A percentile compares a stretch with the other conserved stretches of the same genome.
phyloP scores from a whole-genome alignment of 2,888 invertebrate genomes.

The Amiota mariae region DNA sequence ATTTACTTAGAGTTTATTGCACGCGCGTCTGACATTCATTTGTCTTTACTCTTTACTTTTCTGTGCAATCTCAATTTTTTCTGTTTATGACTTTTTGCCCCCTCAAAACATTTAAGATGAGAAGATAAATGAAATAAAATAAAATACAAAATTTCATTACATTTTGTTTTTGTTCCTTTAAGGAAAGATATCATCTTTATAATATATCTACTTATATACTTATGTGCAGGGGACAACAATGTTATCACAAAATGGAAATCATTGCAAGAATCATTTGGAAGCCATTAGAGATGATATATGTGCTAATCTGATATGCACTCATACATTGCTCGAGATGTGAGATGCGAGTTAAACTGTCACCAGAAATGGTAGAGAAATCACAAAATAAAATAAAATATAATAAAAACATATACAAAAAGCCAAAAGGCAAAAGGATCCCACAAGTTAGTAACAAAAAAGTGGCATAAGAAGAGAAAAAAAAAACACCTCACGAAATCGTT shows the following conservation, averaged over 20 bases:
- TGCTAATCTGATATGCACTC: conserved; percentile 62
- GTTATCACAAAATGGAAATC: conserved; percentile 60
- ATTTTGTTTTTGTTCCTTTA: too few relatives aligned
- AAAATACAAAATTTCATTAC: too few relatives aligned
- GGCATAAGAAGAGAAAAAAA: conserved; percentile 53
- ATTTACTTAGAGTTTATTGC: too few relatives aligned
- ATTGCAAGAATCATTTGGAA: conserved; percentile 61
- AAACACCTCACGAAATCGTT: conserved; percentile 8
- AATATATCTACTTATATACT: conserved; percentile 19
- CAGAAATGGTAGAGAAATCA: conserved; percentile 44
- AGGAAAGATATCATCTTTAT: not conserved
- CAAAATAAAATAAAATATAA: conserved; percentile 53
- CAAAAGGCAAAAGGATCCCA: conserved; percentile 42
- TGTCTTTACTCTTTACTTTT: too few relatives aligned
- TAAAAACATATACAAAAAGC: conserved; percentile 41
- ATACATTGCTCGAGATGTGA: too few relatives aligned
- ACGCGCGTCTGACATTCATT: too few relatives aligned
- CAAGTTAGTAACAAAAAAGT: conserved; percentile 14
- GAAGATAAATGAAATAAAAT: too few relatives aligned
- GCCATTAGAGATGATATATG: conserved; percentile 64
- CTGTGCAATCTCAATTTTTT: too few relatives aligned
- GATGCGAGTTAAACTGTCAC: conserved; percentile 18
- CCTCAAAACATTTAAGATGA: too few relatives aligned
- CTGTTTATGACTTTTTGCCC: too few relatives aligned
- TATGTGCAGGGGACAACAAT: conserved; percentile 19